Evolutionary conservation across 2,113 vertebrate species (phyloP), one percentile per base, ranked within the genome.

Genomic region (Prietella phreatophila): DNA sequence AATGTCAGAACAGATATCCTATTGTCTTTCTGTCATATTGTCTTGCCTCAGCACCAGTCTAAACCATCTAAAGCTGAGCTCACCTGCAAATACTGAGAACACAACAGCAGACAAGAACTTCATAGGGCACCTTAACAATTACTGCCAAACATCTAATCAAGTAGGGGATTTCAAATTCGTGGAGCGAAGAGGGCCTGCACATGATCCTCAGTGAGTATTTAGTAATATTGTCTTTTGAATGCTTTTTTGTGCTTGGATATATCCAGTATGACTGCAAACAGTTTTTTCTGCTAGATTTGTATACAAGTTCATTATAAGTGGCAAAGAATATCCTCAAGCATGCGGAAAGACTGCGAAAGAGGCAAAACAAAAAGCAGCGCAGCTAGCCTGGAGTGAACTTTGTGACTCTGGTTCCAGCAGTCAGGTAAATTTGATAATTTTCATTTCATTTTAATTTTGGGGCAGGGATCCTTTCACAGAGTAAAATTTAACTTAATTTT

Each of bases 291-390:
- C 25, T 87, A 96, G 95, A 83, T 96, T 95, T 90, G 86, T 89
- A 69, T 93, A 85, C 88, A 94, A 90, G 67, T 80, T 92, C 13
- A 39, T 93, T 8, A 93, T 95, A 27, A 0, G 88, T 61, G 36
- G 83, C 0, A 92, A 71, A 27, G 90, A 93, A 9, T 95, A 93
- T 65, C 88, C 93, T 3, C 91, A 93, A 67, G 91, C 84, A 65
- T 58, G 82, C 30, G 95, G 94, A 9, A 94, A 87, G 75, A 93
- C 0, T 13, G 0, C 2, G 0, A 94, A 91, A 65, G 89, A 94
- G 10, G 94, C 95, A 8, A 91, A 30, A 90, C 92, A 92, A 56
- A 89, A 91, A 0, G 94, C 95, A 25, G 94, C 95, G 60, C 58
- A 84, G 83, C 60, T 82, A 27, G 93, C 93, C 27, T 94, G 85